Percentiles rank a stretch among this genome's conserved stretches.
phyloP scores from a whole-genome alignment of 2,797 vertebrate genomes.

The Schizopygopsis pylzovi region DNA sequence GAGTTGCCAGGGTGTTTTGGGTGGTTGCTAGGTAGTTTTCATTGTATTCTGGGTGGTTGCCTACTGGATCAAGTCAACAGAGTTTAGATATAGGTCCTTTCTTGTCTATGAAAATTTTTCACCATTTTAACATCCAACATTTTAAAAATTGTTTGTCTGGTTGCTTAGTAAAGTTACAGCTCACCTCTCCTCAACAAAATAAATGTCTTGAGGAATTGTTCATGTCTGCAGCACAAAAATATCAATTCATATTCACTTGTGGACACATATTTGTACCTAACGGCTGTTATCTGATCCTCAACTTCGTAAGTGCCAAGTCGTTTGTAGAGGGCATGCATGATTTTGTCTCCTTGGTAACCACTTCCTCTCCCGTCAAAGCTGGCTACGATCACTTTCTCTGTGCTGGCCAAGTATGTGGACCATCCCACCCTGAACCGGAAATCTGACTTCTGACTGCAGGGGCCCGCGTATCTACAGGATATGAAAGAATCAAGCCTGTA shows the following conservation, averaged over 20 bases:
- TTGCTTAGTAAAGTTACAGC: too few relatives aligned
- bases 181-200: neutral
- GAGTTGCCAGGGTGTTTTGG: neutral
- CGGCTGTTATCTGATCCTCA: slow-evolving; percentile 94
- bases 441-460: slow-evolving; percentile 92
- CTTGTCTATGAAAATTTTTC: neutral
- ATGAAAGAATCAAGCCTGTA: neutral
- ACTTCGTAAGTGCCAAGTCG: slow-evolving; percentile 93
- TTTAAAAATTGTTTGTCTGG: neutral
- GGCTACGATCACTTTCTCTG: slow-evolving; percentile 92
- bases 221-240: neutral
- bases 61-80: neutral
- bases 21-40: too few relatives aligned
- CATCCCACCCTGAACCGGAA: slow-evolving; percentile 82
- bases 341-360: slow-evolving; percentile 91
- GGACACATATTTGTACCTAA: slow-evolving; percentile 75
- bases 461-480: slow-evolving; percentile 88
- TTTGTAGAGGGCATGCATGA: slow-evolving; percentile 92
- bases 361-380: slow-evolving; percentile 97
- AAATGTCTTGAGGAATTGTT: neutral
- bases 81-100: neutral
- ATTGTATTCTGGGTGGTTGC: neutral
- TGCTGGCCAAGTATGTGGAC: slow-evolving; percentile 93
- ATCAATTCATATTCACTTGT: neutral
- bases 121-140: neutral